Conservation (phyloP, 2,797 vertebrate genomes). For the Myotis findleyi region DNA sequence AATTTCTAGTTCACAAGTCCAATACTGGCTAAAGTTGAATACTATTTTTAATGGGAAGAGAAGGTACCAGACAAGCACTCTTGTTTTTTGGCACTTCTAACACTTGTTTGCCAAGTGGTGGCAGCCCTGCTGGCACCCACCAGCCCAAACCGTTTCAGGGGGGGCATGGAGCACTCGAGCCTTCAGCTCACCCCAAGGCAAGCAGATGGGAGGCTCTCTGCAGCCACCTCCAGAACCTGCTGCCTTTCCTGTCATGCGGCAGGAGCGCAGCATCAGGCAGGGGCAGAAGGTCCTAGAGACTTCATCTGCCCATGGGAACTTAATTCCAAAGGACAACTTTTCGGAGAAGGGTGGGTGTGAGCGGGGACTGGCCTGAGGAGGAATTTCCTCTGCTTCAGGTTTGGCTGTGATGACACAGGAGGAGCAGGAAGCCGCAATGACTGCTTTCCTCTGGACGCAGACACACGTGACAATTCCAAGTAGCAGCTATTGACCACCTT, state of each 20-base stretch:
- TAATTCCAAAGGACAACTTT: not conserved
- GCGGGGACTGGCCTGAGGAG: not conserved
- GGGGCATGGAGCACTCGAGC: not conserved
- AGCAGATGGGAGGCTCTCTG: not conserved
- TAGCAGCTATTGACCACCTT: rapidly evolving
- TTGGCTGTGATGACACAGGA: rapidly evolving
- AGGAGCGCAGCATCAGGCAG: not conserved
- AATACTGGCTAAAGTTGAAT: too few relatives aligned
- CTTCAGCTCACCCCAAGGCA: not conserved
- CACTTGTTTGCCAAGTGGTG: not conserved
- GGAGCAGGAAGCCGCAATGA: not conserved
- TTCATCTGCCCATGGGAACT: not conserved
- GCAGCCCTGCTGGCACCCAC: not conserved
- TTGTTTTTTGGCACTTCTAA: not conserved
- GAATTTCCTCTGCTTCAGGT: not conserved
- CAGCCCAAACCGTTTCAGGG: not conserved
- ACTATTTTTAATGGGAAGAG: not conserved
- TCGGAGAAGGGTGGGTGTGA: not conserved
- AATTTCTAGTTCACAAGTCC: not conserved
- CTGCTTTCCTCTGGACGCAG: not conserved
- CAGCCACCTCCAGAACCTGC: not conserved
- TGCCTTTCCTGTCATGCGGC: not conserved
- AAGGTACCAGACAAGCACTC: not conserved
- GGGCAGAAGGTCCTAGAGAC: not conserved
- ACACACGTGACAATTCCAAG: not conserved